phyloP scores from a whole-genome alignment of 2,888 invertebrate genomes.

The Clivina fossor region DNA sequence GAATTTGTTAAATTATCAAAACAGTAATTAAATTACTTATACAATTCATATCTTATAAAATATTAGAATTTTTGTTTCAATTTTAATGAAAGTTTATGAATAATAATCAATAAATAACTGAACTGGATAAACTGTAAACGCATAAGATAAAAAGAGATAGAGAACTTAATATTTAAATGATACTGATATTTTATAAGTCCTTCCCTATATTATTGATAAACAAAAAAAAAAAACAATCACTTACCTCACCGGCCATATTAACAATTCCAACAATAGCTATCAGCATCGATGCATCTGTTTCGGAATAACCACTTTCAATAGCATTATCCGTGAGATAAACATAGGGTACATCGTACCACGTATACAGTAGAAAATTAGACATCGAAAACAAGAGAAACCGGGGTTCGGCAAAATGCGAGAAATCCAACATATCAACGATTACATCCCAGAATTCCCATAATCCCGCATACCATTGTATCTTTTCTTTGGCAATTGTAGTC shows the following conservation, averaged over 20 bases:
- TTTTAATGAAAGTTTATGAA: too few species aligned
- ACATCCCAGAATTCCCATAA: constrained; percentile 78
- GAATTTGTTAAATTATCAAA: too few species aligned
- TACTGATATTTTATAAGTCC: too few species aligned
- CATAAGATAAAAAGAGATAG: too few species aligned
- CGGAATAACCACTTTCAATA: constrained; percentile 68
- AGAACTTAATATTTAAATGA: too few species aligned
- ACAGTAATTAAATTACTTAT: too few species aligned
- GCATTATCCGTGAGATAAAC: constrained; percentile 86
- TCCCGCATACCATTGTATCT: constrained; percentile 72
- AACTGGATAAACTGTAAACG: too few species aligned
- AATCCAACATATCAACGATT: constrained; percentile 75
- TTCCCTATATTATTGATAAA: too few species aligned
- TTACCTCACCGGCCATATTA: constrained; percentile 86
- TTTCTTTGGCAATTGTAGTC: constrained; percentile 81
- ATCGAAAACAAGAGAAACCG: constrained; percentile 78
- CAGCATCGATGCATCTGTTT: constrained; percentile 75
- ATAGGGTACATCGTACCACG: constrained; percentile 93
- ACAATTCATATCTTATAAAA: too few species aligned
- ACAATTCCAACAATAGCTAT: constrained; percentile 85
- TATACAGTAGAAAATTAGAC: constrained; percentile 87
- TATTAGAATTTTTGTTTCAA: too few species aligned
- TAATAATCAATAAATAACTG: too few species aligned
- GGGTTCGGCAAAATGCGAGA: constrained; percentile 75
- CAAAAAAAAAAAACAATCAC: too few species aligned